These are phyloP conservation scores for Orchestes rusci DNA, from an alignment of 2,888 invertebrate genomes.

Conservation along the genomic window DNA sequence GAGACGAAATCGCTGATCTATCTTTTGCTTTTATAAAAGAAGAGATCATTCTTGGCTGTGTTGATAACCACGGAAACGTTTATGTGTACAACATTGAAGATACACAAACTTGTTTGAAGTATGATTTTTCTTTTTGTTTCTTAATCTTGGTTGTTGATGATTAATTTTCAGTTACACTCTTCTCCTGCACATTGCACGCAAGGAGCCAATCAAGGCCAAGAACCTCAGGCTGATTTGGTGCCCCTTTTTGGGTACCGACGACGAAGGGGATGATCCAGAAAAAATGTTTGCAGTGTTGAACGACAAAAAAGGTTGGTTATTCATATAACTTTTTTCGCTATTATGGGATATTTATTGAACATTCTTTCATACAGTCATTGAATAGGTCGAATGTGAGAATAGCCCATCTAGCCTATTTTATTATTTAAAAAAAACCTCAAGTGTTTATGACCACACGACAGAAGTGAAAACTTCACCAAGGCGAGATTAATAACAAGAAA, in stretches of 20 bases:
- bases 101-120: conserved; percentile 51
- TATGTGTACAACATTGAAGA: conserved; percentile 73
- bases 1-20: conserved; percentile 82
- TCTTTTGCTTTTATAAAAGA: conserved; percentile 79
- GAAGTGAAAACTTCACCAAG: no score
- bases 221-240: conserved; percentile 76
- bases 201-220: conserved; percentile 35
- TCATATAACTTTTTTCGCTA: not conserved
- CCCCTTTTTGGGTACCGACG: conserved; percentile 75
- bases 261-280: conserved; percentile 64
- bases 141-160: no score
- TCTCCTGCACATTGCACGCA: conserved; percentile 54
- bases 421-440: no score
- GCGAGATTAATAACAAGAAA: no score
- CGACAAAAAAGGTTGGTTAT: conserved; percentile 53
- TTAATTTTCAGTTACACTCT: conserved; percentile 46
- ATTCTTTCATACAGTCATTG: not conserved
- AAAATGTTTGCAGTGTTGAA: conserved; percentile 76
- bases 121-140: conserved; percentile 28
- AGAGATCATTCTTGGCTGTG: conserved; percentile 75
- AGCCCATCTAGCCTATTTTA: no score
- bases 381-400: no score
- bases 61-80: conserved; percentile 79
- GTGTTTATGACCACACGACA: no score
- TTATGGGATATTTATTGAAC: not conserved